These are phyloP conservation scores for Mylabris sibirica DNA, from an alignment of 2,888 invertebrate genomes.

Conservation along the genomic window DNA sequence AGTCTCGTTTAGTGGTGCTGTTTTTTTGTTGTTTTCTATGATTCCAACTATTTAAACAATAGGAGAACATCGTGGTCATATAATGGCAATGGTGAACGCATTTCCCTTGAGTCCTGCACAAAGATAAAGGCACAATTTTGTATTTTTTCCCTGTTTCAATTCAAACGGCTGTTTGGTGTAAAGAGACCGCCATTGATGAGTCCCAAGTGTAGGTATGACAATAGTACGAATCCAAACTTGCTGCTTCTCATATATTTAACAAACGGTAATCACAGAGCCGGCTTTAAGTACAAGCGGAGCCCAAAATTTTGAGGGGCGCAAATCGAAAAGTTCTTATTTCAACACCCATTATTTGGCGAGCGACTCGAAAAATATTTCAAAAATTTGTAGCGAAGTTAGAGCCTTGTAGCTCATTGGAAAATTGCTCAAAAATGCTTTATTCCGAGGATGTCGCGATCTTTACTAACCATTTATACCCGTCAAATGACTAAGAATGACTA, in stretches of 20 bases:
- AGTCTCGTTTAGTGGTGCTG: background rate
- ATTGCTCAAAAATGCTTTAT: too few species aligned
- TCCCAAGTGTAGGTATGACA: conserved; percentile 8
- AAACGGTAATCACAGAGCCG: too few species aligned
- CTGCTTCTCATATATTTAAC: background rate
- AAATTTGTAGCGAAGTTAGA: too few species aligned
- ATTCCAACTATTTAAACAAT: background rate
- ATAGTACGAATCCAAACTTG: conserved; percentile 11
- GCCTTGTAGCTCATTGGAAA: too few species aligned
- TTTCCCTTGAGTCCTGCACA: background rate
- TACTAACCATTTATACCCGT: too few species aligned
- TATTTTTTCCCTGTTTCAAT: background rate
- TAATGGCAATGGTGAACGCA: background rate
- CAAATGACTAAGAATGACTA: too few species aligned
- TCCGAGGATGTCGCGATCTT: too few species aligned
- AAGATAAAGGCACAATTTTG: conserved; percentile 12
- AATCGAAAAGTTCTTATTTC: too few species aligned
- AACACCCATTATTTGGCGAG: too few species aligned
- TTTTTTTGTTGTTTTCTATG: background rate
- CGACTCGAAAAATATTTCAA: too few species aligned
- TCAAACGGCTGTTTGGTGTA: conserved; percentile 10
- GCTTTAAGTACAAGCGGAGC: too few species aligned
- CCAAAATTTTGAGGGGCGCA: too few species aligned
- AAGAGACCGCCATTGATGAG: conserved; percentile 11
- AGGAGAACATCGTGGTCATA: background rate